phyloP scores from a whole-genome alignment of 2,797 vertebrate species.

The Prunella strophiata region DNA sequence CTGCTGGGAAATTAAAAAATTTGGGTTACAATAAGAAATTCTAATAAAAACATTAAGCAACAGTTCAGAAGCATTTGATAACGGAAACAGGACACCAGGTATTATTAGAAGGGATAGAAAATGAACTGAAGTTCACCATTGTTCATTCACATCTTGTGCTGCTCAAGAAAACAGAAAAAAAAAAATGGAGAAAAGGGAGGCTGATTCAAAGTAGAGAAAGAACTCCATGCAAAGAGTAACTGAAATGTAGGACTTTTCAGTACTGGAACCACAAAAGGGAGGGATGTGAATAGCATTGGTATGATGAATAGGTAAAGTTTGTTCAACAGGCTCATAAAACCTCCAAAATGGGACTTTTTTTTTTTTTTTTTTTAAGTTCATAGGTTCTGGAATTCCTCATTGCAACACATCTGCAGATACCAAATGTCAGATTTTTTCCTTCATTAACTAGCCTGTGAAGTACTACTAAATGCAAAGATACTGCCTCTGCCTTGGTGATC shows the following conservation, averaged over 20 bases:
- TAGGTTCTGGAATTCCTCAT: neutral
- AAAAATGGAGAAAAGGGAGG: neutral
- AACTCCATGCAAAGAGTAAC: neutral
- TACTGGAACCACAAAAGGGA: fast-evolving
- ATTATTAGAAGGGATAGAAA: neutral
- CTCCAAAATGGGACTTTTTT: fast-evolving
- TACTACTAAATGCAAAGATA: neutral
- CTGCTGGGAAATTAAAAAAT: neutral
- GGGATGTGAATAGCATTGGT: neutral
- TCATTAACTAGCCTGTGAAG: neutral
- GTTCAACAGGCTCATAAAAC: neutral
- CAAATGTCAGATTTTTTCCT: neutral
- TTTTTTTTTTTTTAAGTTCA: neutral
- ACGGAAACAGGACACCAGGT: neutral
- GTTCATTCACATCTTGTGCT: neutral
- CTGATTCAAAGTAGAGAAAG: neutral
- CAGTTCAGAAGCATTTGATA: neutral
- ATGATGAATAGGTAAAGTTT: neutral
- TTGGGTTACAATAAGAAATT: neutral
- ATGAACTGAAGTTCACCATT: neutral
- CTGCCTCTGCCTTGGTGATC: neutral
- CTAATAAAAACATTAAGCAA: neutral
- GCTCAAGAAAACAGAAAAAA: neutral
- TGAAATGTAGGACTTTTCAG: neutral
- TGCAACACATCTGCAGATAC: neutral